Evolutionary conservation across 2,888 invertebrate species (phyloP).

Genomic region (Diadegma fenestrale): DNA sequence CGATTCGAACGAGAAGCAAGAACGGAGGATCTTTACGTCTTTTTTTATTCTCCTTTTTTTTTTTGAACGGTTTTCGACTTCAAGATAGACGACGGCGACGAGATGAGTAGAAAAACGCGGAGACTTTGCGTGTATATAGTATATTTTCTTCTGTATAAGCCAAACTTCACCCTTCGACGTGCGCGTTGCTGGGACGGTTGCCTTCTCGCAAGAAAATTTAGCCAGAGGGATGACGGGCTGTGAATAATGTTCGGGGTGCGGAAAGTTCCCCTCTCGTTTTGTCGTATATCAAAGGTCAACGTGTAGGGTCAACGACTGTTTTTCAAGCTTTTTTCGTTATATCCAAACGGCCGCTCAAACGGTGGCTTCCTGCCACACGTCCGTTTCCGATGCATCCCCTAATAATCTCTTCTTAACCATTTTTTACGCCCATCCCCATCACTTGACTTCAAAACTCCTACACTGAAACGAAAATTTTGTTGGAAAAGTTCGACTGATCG

Average conservation of each 20-base stretch:
- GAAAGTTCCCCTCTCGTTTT: constrained; percentile 28
- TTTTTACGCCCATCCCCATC: neutral
- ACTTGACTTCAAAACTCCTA: neutral
- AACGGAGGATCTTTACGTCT: constrained; percentile 36
- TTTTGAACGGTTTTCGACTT: constrained; percentile 3
- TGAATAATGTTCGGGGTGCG: constrained; percentile 64
- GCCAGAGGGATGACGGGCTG: constrained; percentile 61
- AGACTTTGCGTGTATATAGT: neutral
- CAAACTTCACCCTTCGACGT: constrained; percentile 40
- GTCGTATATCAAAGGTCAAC: constrained; percentile 41
- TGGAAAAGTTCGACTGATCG: too few relatives aligned
- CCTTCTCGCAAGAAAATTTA: constrained; percentile 63
- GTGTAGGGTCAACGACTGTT: constrained; percentile 41
- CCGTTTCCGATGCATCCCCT: neutral
- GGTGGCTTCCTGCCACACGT: neutral
- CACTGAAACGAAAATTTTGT: too few relatives aligned
- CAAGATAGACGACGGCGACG: constrained; percentile 40
- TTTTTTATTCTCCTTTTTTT: constrained; percentile 19
- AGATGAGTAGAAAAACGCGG: constrained; percentile 46
- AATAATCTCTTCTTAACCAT: neutral
- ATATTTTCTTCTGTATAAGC: neutral
- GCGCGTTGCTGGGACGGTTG: constrained; percentile 33
- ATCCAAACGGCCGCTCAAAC: neutral
- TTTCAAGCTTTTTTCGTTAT: constrained; percentile 17
- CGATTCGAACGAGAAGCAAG: constrained; percentile 37